A percentile compares a stretch with the other conserved stretches of the same genome.
These are phyloP conservation scores for Chlamydotis undulata DNA, from an alignment of 2,113 vertebrate genomes.

Conservation along the genomic window DNA sequence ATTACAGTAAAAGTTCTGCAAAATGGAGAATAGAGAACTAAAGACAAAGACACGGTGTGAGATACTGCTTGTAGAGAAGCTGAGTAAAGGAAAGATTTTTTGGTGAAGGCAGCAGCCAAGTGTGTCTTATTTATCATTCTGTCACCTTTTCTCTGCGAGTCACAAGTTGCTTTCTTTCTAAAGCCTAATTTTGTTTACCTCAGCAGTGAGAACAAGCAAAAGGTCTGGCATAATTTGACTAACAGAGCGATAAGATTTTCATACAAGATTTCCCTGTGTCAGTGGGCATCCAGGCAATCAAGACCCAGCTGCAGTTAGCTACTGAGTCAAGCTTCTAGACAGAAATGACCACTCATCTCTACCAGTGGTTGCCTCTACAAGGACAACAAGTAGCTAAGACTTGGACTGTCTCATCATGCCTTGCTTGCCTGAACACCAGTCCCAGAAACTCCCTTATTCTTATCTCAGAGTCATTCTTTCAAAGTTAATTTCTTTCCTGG, in stretches of 20 bases:
- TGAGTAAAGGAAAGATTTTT: neutral
- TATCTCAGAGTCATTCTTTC: neutral
- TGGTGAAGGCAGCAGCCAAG: neutral
- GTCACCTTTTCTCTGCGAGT: neutral
- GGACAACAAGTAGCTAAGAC: neutral
- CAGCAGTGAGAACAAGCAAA: neutral
- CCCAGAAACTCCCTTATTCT: neutral
- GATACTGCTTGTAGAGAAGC: neutral
- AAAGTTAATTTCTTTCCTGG: neutral
- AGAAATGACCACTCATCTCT: neutral
- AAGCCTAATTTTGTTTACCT: neutral
- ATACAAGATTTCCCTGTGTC: neutral
- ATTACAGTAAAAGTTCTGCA: neutral
- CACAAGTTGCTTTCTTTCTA: neutral
- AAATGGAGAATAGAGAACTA: neutral
- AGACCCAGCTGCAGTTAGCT: neutral
- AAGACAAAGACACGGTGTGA: neutral
- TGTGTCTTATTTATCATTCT: neutral
- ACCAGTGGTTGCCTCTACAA: neutral
- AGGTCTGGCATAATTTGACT: neutral
- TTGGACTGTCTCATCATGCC: neutral
- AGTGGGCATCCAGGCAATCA: neutral
- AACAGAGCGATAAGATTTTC: neutral
- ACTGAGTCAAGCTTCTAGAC: neutral
- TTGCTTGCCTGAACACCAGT: neutral